Conservation (phyloP, 2,888 invertebrate species). For the Drosophila falleni region DNA sequence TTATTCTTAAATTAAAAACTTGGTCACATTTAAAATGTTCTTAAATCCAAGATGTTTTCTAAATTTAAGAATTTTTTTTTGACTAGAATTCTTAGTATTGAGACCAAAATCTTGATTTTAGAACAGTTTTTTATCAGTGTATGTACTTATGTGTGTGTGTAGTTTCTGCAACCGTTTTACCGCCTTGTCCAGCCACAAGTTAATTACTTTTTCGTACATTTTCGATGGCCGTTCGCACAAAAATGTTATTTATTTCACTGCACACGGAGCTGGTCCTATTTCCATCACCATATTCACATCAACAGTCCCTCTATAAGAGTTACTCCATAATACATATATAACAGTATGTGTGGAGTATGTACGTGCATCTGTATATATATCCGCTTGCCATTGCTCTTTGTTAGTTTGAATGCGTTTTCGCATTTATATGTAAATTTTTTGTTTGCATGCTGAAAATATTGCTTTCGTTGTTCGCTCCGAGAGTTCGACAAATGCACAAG, state of each 20-base stretch:
- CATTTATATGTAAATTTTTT: conserved; percentile 80
- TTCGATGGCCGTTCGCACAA: conserved; percentile 69
- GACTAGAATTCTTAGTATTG: too few relatives aligned
- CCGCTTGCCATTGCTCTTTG: conserved; percentile 61
- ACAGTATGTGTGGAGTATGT: neutral
- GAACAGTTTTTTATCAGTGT: too few relatives aligned
- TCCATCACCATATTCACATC: conserved; percentile 32
- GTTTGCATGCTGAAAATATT: conserved; percentile 78
- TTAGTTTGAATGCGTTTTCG: conserved; percentile 80
- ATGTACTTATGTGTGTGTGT: neutral
- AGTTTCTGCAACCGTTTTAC: conserved; percentile 37
- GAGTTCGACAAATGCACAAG: conserved; percentile 68
- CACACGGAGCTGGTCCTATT: conserved; percentile 58
- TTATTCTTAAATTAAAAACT: too few relatives aligned
- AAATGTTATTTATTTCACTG: conserved; percentile 76
- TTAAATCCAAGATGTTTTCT: too few relatives aligned
- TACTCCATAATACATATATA: conserved; percentile 19
- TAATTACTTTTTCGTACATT: conserved; percentile 81
- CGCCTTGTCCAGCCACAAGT: conserved; percentile 59
- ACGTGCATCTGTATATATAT: conserved; percentile 32
- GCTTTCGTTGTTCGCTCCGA: conserved; percentile 59
- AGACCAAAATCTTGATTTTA: too few relatives aligned
- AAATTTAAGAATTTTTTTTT: too few relatives aligned
- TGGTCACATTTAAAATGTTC: too few relatives aligned
- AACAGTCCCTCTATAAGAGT: neutral